Evolutionary conservation across 2,797 vertebrate species (phyloP), one percentile per base, ranked within the genome.

Genomic region (Allobates femoralis): DNA sequence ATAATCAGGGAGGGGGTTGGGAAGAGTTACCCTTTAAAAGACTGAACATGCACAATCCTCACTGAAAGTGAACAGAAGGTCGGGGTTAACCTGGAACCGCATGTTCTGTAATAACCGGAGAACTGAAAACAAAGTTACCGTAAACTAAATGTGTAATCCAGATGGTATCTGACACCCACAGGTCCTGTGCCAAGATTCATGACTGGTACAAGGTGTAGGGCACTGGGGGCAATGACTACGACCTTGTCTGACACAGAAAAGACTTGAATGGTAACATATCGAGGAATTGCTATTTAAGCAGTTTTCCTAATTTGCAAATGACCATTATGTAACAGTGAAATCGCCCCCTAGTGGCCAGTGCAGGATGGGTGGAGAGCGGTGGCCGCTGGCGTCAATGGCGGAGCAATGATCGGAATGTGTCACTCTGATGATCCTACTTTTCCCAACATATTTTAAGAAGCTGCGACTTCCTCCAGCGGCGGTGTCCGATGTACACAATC

Each of bases 401-500:
- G 14, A 30, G 60, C 16, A 21, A 66, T 80, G 79, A 16, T 3
- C 11, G 60, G 79, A 80, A 80, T 80, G 79, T 66, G 60, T 53
- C 60, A 3, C 19, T 21, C 6, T 2, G 32, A 21, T 41, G 19
- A 28, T 64, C 21, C 12, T 12, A 3, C n/a, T 50, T 37, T 12
- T 71, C 34, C 32, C 67, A 41, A 23, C 60, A 53, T 81, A 81
- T 67, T 81, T 81, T 81, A 67, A 6, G 79, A 15, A 79, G 55
- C 76, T 6, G 26, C 50, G 15, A 67, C 79, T 67, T 81, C 60
- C 62, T 51, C 55, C 6, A 1, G 26, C 15, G 21, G 32, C 32
- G 4, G 58, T 21, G 14, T 3, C 15, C 62, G 15, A 0, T 15
- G 26, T 28, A 5, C 28, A 14, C 26, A 58, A 23, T 6, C 23